phyloP scores from a whole-genome alignment of 2,797 vertebrate species.

The Garrulus glandarius region DNA sequence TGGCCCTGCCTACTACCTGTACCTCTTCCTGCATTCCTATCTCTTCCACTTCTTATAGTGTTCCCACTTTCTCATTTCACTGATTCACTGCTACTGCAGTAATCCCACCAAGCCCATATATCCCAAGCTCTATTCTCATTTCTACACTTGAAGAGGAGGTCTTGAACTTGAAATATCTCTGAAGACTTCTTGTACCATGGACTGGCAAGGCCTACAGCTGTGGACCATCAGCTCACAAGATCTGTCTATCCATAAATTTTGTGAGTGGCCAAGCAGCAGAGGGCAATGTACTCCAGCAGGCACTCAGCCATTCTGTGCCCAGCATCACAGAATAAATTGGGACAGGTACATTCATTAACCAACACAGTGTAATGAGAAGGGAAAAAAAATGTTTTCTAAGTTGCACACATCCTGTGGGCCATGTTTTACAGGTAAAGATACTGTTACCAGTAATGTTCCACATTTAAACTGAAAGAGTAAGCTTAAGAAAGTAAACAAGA shows the following conservation, averaged over 20 bases:
- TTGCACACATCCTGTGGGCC: not conserved
- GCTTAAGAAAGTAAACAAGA: not conserved
- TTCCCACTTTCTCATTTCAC: not conserved
- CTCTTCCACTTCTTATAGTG: not conserved
- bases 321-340: not conserved
- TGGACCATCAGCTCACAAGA: not conserved
- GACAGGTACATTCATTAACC: not conserved
- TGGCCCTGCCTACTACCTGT: not conserved
- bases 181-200: not conserved
- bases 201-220: not conserved
- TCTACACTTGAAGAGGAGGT: not conserved
- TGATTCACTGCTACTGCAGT: not conserved
- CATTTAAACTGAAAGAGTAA: not conserved
- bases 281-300: not conserved
- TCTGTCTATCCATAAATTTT: not conserved
- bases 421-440: not conserved
- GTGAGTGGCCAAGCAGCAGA: not conserved
- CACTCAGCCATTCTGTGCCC: not conserved
- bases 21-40: not conserved
- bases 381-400: not conserved
- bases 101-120: not conserved
- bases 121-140: not conserved
- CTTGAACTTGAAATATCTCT: not conserved
- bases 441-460: not conserved
- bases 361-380: not conserved